phyloP scores from a whole-genome alignment of 2,113 vertebrate species.

The Gorsachius goisagi region DNA sequence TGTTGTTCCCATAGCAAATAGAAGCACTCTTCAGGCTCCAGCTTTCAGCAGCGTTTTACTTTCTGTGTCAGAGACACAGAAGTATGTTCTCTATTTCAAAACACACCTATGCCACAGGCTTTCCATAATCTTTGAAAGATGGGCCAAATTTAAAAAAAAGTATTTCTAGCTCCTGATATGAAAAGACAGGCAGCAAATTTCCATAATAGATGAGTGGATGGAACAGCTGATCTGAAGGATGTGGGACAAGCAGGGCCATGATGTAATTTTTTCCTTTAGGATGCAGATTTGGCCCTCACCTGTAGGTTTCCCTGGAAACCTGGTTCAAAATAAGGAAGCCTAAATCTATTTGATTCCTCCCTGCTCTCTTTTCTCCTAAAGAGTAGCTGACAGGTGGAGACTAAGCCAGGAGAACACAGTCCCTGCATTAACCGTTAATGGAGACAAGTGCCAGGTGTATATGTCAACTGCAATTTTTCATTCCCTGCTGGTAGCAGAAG shows the following conservation, averaged over 20 bases:
- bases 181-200: not conserved
- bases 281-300: rapidly evolving
- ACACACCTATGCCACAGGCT: not conserved
- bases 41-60: not conserved
- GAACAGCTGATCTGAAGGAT: not conserved
- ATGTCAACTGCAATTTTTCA: conserved; percentile 38
- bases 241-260: not conserved
- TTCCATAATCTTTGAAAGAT: not conserved
- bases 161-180: not conserved
- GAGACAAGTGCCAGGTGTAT: conserved; percentile 41
- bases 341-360: not conserved
- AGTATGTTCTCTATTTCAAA: not conserved
- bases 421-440: not conserved
- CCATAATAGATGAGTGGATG: not conserved
- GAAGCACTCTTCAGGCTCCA: not conserved
- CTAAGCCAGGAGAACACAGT: not conserved
- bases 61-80: not conserved
- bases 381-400: conserved; percentile 12
- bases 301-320: not conserved
- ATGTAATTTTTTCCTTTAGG: not conserved
- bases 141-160: not conserved
- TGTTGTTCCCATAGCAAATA: not conserved
- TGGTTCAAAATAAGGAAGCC: not conserved
- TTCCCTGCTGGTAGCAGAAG: not conserved
- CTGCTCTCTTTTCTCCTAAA: not conserved